Conservation (phyloP, 2,113 vertebrate species). For the Rhizomys pruinosus region DNA sequence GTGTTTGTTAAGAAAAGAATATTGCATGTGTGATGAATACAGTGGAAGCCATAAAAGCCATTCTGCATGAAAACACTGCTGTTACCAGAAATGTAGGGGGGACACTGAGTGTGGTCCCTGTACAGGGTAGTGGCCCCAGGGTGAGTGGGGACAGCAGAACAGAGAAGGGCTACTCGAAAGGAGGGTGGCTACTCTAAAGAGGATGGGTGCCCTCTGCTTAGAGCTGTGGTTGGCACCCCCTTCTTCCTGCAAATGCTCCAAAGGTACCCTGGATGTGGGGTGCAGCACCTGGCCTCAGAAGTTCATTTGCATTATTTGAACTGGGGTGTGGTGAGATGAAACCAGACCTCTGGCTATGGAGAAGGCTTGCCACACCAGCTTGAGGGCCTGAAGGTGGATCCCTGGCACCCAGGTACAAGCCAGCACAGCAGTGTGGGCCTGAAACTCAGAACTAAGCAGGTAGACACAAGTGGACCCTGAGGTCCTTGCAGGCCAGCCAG, state of each 20-base stretch:
- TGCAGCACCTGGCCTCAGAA: neutral
- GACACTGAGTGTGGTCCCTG: rapidly evolving
- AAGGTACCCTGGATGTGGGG: no score
- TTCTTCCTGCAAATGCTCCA: neutral
- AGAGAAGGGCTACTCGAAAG: rapidly evolving
- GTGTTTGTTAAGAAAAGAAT: neutral
- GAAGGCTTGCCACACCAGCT: no score
- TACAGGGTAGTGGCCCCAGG: rapidly evolving
- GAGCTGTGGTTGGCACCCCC: neutral
- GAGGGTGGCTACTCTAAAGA: no score
- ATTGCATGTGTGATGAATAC: neutral
- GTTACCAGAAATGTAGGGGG: rapidly evolving
- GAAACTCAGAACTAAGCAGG: no score
- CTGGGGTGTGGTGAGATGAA: rapidly evolving
- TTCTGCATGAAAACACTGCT: neutral
- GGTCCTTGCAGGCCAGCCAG: no score
- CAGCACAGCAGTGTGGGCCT: no score
- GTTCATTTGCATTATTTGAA: neutral
- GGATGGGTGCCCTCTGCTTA: rapidly evolving
- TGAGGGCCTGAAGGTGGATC: no score
- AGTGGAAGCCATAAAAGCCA: neutral
- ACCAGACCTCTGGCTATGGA: neutral
- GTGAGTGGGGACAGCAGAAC: no score
- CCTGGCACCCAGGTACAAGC: no score
- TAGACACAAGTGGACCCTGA: no score